Evolutionary conservation across 2,113 vertebrate species (phyloP).

Genomic region (Lathamus discolor): DNA sequence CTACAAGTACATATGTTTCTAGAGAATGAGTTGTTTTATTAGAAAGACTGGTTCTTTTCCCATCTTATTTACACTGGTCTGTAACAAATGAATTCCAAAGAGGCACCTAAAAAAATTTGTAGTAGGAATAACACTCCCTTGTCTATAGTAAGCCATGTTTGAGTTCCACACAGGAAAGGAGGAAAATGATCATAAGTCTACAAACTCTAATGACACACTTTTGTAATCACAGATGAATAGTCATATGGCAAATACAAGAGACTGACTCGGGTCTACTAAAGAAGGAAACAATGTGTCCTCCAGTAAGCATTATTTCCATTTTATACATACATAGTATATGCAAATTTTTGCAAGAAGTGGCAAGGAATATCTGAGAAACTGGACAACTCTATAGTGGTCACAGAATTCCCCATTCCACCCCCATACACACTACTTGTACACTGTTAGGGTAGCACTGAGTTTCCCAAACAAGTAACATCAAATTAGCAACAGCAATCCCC

Average conservation of each 20-base stretch:
- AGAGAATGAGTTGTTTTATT: background rate
- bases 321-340: fast-evolving
- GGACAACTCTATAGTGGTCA: background rate
- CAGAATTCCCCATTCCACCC: background rate
- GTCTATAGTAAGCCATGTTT: background rate
- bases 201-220: background rate
- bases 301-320: background rate
- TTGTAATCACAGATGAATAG: background rate
- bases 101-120: background rate
- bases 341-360: background rate
- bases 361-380: background rate
- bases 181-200: background rate
- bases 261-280: background rate
- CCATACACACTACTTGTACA: background rate
- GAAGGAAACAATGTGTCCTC: background rate
- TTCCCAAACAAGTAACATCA: background rate
- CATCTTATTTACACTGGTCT: background rate
- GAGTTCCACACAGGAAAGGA: background rate
- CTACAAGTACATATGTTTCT: background rate
- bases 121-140: background rate
- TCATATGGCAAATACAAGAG: background rate
- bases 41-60: background rate
- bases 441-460: background rate
- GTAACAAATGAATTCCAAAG: background rate
- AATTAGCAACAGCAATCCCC: background rate